Evolutionary conservation across 2,113 vertebrate species (phyloP), one percentile per base, ranked within the genome.

Genomic region (Salminus brasiliensis): DNA sequence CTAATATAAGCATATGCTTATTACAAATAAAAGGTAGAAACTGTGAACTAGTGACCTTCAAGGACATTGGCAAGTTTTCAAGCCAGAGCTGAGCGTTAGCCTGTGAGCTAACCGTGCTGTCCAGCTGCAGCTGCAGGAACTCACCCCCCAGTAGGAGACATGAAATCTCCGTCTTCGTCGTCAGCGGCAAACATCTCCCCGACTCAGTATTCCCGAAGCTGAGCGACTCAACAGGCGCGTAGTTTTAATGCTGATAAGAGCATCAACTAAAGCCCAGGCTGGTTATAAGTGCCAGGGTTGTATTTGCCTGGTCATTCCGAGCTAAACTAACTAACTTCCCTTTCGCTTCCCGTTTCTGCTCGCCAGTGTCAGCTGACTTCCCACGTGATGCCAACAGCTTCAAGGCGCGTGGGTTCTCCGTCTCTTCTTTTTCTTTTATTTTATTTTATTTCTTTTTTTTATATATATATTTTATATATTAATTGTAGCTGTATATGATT

Each of bases 81-180:
- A 30, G 18, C 55, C 5, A 30, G 27, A 25, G 21, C 21, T 60
- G 5, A 60, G 29, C 15, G 23, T 45, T 45, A 45, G 43, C 43
- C 16, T 15, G 13, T 45, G 12, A 45, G 43, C 43, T 45, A 45
- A 13, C 16, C 12, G 11, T 15, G 53, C 53, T 57, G 4, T 52
- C 18, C 16, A 2, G 5, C 29, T 30, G 57, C 3, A 25, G 30
- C 30, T 39, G 53, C 29, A 16, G 29, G 29, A 74, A 90, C 94
- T 94, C 90, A 97, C 97, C 97, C 95, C 90, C 95, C 96, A 12
- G 92, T 84, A 0, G 96, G 96, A 68, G 95, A 96, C 66, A 96
- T 72, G 73, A 98, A 98, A 79, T 98, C 97, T 1, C 91, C 90
- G 62, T 98, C 96, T 5, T 97, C 96, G 34, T 97, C 96, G 5